Base-by-base conservation (phyloP, 2,797 vertebrate genomes). In the Champsocephalus gunnari region DNA sequence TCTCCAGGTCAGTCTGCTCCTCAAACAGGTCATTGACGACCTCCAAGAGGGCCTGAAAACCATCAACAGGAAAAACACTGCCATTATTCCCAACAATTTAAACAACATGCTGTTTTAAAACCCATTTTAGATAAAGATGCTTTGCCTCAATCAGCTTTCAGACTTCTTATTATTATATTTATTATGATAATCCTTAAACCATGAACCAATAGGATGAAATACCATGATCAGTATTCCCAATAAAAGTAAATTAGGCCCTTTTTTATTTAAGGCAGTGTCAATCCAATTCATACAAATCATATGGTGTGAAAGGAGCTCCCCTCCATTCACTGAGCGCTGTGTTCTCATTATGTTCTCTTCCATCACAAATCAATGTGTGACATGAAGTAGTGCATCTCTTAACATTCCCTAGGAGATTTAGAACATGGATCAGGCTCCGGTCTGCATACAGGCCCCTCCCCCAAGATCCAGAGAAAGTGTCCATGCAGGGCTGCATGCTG, bases 1-100 rank as follows among this genome's bases (percentile, higher is more conserved):
- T 99, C 95, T 99, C 98, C 92, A 99, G 92, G 92, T 99, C 97
- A 50, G 98, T 99, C 93, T 99, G 98, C 89, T 99, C 98, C 80
- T 99, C 98, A 93, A 99, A 99, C 90, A 99, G 96, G 83, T 99
- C 98, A 83, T 99, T 99, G 84, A 99, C 98, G 47, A 99, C 98
- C 93, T 99, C 98, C 76, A 99, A 89, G 88, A 99, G 96, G 62
- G 97, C 96, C 98, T 99, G 87, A 59, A 78, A 56, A 92, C 50
- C 81, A 62, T 85, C 12, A 59, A 75, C 51, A 78, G 61, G 81
- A 57, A 83, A 72, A 19, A 81, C 12, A 72, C 9, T 53, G 74
- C 24, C 47, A 65, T 73, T 63, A 85, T 32, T 77, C 43, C 24
- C 44, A 66, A 57, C 50, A 57, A 68, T 38, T 54, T 61, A 45